Conservation (phyloP, 1,140 invertebrate genomes). For the Megalonaias nervosa region DNA sequence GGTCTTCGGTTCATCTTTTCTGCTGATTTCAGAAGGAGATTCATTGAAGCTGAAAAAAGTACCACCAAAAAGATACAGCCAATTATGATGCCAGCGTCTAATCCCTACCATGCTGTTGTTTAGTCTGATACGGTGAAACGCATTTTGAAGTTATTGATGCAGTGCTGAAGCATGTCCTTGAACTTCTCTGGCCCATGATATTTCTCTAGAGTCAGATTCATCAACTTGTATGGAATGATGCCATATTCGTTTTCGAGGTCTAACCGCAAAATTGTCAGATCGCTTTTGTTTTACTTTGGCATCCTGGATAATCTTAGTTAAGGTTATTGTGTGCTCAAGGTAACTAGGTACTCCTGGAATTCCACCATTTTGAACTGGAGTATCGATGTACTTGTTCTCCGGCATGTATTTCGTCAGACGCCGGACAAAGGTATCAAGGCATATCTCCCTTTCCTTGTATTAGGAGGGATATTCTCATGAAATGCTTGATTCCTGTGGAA, state of each 20-base stretch:
- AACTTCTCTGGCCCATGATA: conserved; percentile 28
- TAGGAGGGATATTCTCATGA: too few relatives aligned
- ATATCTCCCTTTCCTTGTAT: too few relatives aligned
- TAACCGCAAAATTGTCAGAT: conserved; percentile 41
- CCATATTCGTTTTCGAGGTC: conserved; percentile 42
- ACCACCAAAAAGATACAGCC: conserved; percentile 33
- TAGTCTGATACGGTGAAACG: conserved; percentile 4
- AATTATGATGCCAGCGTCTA: conserved; percentile 31
- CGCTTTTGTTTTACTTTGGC: conserved; percentile 27
- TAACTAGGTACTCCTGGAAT: conserved; percentile 25
- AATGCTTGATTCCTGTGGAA: too few relatives aligned
- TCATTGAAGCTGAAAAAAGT: conserved; percentile 30
- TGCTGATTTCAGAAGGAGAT: conserved; percentile 31
- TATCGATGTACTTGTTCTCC: too few relatives aligned
- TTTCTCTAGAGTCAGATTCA: conserved; percentile 5
- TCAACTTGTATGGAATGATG: conserved; percentile 24
- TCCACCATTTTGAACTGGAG: conserved; percentile 24
- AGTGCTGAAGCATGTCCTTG: conserved; percentile 8
- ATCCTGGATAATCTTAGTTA: conserved; percentile 25
- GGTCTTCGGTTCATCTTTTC: conserved; percentile 11
- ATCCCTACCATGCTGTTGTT: conserved; percentile 28
- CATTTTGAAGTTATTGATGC: conserved; percentile 24
- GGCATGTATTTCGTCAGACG: too few relatives aligned
- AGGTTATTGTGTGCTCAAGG: conserved; percentile 22
- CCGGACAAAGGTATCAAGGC: too few relatives aligned